phyloP scores from a whole-genome alignment of 2,113 vertebrate species.

The Smithornis capensis region DNA sequence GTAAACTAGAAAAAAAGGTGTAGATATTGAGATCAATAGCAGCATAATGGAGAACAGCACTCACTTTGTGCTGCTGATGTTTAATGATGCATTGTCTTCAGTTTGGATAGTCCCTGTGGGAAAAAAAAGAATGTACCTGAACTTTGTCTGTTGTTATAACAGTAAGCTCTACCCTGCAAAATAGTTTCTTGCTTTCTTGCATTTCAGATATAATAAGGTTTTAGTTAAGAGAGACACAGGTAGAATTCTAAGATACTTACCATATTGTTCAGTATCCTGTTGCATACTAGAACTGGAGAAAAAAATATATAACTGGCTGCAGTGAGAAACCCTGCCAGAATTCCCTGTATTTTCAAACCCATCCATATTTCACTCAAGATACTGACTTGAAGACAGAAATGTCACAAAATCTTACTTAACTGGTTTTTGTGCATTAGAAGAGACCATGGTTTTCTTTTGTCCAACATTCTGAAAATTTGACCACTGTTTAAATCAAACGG shows the following conservation, averaged over 20 bases:
- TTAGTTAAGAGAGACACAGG: fast-evolving
- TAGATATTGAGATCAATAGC: background rate
- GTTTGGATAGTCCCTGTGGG: background rate
- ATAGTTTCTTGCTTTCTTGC: background rate
- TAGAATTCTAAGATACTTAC: background rate
- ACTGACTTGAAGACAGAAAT: background rate
- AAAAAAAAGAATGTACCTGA: background rate
- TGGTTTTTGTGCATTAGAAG: background rate
- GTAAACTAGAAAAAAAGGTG: background rate
- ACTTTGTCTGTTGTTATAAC: background rate
- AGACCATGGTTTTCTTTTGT: background rate
- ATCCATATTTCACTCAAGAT: background rate
- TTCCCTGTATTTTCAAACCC: background rate
- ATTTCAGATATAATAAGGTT: background rate
- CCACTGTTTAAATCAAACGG: background rate
- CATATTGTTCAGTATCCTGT: background rate
- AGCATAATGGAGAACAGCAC: background rate
- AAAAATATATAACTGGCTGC: background rate
- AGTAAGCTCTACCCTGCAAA: background rate
- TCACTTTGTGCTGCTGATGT: background rate
- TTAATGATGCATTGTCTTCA: background rate
- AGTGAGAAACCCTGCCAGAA: background rate
- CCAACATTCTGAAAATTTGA: background rate
- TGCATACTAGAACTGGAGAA: background rate
- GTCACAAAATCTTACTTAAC: background rate